phyloP scores from a whole-genome alignment of 2,797 vertebrate species.

The Tachyglossus aculeatus region DNA sequence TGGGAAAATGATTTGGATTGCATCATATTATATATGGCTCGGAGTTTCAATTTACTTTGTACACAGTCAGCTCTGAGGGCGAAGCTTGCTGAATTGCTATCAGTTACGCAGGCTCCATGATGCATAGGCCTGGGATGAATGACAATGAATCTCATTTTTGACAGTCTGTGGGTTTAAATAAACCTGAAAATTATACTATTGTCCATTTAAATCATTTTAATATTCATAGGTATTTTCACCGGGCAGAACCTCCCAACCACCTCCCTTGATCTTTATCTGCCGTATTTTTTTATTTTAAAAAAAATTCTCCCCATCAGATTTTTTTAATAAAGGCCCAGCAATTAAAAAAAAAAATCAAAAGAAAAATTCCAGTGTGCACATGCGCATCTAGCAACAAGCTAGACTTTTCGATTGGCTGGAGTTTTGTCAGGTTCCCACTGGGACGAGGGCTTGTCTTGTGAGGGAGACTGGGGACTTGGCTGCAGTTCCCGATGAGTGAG shows the following conservation, averaged over 20 bases:
- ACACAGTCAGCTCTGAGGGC: neutral
- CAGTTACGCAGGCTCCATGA: neutral
- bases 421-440: conserved; percentile 30
- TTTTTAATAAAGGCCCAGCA: conserved; percentile 21
- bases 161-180: conserved; percentile 57
- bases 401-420: conserved; percentile 56
- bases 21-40: neutral
- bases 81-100: neutral
- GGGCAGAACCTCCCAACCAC: conserved; percentile 33
- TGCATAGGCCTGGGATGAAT: conserved; percentile 40
- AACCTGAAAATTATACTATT: conserved; percentile 53
- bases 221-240: conserved; percentile 47
- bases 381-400: conserved; percentile 31
- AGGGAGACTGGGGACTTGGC: conserved; percentile 19
- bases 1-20: conserved; percentile 7
- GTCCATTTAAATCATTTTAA: conserved; percentile 44
- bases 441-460: too few species aligned
- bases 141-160: conserved; percentile 50
- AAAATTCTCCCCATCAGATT: conserved; percentile 35
- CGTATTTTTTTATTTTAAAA: conserved; percentile 40
- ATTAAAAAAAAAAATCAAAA: conserved; percentile 17
- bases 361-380: conserved; percentile 37
- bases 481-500: conserved; percentile 58
- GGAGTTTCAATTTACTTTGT: conserved; percentile 25
- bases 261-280: conserved; percentile 45